These are phyloP conservation scores for Acipenser ruthenus DNA, from an alignment of 2,797 vertebrate species.

Conservation along the genomic window DNA sequence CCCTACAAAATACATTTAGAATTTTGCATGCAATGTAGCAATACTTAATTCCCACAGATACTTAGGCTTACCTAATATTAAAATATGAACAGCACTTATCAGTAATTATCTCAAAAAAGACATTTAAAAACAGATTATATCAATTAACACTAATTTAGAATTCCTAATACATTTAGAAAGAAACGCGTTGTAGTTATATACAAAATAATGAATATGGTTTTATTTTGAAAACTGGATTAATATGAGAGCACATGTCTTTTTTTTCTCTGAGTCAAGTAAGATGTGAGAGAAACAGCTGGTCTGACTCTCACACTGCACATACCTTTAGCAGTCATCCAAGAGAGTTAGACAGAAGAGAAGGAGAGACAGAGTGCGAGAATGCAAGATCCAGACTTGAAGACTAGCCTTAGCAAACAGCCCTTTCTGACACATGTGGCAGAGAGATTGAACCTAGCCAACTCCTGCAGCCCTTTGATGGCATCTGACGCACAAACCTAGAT, in stretches of 20 bases:
- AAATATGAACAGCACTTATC: too few relatives aligned
- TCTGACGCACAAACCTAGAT: slow-evolving; percentile 47
- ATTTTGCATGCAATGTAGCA: too few relatives aligned
- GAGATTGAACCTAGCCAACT: slow-evolving; percentile 44
- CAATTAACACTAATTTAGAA: too few relatives aligned
- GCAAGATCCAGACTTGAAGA: slow-evolving; percentile 32
- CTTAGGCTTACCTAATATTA: too few relatives aligned
- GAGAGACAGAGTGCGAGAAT: slow-evolving; percentile 16
- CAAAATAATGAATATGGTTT: too few relatives aligned
- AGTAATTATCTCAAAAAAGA: too few relatives aligned
- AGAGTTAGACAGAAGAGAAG: slow-evolving; percentile 19
- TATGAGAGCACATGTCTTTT: not conserved
- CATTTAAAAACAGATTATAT: too few relatives aligned
- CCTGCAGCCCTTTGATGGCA: slow-evolving; percentile 35
- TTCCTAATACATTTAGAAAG: too few relatives aligned
- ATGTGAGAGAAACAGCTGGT: slow-evolving; percentile 17
- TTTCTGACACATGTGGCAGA: slow-evolving; percentile 40
- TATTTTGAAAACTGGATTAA: not conserved
- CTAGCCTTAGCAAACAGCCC: slow-evolving; percentile 50
- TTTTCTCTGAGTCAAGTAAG: not conserved
- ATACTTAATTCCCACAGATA: too few relatives aligned
- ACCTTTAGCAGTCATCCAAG: slow-evolving; percentile 53
- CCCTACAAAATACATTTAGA: too few relatives aligned
- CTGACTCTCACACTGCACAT: slow-evolving; percentile 28
- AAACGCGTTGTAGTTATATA: too few relatives aligned